phyloP scores from a whole-genome alignment of 1,140 invertebrate species.

The Pentalonia nigronervosa region DNA sequence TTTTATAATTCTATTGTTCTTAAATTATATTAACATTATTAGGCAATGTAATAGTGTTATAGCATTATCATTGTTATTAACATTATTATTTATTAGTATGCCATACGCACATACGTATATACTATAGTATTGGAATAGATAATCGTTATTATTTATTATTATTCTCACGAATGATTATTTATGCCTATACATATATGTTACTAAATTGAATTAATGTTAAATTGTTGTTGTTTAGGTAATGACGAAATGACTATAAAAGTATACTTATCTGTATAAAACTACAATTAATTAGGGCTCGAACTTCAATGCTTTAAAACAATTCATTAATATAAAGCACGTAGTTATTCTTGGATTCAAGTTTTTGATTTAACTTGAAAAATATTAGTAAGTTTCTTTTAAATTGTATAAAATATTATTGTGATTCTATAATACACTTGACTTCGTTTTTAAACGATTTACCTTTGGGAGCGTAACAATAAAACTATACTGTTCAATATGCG shows the following conservation, averaged over 20 bases:
- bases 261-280: too few relatives aligned
- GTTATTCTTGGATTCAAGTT: too few relatives aligned
- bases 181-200: background rate
- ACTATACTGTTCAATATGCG: too few relatives aligned
- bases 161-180: background rate
- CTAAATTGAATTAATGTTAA: background rate
- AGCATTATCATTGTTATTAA: background rate
- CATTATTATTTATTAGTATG: background rate
- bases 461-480: too few relatives aligned
- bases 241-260: background rate
- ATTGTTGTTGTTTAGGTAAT: background rate
- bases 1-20: background rate
- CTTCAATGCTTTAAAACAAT: too few relatives aligned
- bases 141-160: background rate
- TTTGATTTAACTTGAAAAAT: too few relatives aligned
- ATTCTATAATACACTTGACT: too few relatives aligned
- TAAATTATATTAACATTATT: background rate
- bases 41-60: background rate
- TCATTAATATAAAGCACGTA: too few relatives aligned
- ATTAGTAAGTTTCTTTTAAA: too few relatives aligned
- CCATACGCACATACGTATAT: background rate
- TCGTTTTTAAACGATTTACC: too few relatives aligned
- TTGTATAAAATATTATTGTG: too few relatives aligned
- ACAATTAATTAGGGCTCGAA: too few relatives aligned
- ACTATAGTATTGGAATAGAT: background rate